Evolutionary conservation across 2,797 vertebrate genomes (phyloP).

Genomic region (Astyanax mexicanus): DNA sequence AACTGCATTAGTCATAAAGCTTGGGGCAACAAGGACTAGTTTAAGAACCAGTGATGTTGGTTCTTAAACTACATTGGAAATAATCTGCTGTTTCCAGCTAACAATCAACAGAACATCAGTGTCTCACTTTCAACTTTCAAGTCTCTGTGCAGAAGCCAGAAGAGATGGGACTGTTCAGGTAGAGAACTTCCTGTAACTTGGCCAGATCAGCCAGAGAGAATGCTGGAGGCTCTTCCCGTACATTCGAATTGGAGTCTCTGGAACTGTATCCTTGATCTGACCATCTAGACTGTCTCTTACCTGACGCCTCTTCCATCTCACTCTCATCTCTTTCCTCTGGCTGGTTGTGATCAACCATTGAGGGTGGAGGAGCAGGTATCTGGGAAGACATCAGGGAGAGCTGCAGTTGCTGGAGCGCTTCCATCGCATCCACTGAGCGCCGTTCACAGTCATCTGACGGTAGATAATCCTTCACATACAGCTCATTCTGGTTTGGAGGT

Average conservation of each 20-base stretch:
- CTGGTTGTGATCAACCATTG: constrained; percentile 27
- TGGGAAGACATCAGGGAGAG: constrained; percentile 32
- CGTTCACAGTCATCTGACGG: background rate
- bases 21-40: too few relatives aligned
- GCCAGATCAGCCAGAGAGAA: constrained; percentile 74
- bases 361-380: constrained; percentile 30
- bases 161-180: constrained; percentile 48
- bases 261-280: constrained; percentile 95
- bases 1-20: background rate
- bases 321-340: constrained; percentile 64
- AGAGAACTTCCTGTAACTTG: constrained; percentile 79
- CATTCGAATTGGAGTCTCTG: constrained; percentile 63
- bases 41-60: too few relatives aligned
- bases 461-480: constrained; percentile 1
- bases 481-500: constrained; percentile 34
- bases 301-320: constrained; percentile 57
- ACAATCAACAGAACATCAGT: constrained; percentile 15
- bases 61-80: too few relatives aligned
- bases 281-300: constrained; percentile 81
- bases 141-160: constrained; percentile 44
- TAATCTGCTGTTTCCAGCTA: too few relatives aligned
- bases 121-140: too few relatives aligned
- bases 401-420: constrained; percentile 36
- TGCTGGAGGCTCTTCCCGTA: constrained; percentile 60
- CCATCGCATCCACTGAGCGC: constrained; percentile 59